A percentile compares a stretch with the other conserved stretches of the same genome.
Evolutionary conservation across 2,888 invertebrate genomes (phyloP).

Genomic region (Spatulosminthurus flaviceps): DNA sequence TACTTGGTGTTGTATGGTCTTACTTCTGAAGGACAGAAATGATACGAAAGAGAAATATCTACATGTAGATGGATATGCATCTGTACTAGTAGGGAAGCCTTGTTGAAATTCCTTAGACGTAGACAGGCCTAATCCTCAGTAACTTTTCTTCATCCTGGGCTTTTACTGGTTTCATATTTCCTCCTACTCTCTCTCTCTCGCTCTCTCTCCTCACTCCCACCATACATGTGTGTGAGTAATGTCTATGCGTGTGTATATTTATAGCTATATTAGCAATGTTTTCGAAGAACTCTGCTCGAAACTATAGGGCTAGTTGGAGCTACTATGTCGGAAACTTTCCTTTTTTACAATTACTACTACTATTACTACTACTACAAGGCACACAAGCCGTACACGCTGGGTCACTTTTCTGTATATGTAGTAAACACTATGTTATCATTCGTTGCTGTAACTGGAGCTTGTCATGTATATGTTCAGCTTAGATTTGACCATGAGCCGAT

Average conservation of each 20-base stretch:
- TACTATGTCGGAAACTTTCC: too few relatives aligned
- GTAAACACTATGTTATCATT: constrained; percentile 1
- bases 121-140: constrained; percentile 25
- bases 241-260: neutral
- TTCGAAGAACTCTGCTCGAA: too few relatives aligned
- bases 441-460: too few relatives aligned
- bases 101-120: constrained; percentile 28
- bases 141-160: constrained; percentile 18
- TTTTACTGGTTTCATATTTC: constrained; percentile 29
- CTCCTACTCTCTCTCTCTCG: constrained; percentile 5
- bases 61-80: neutral
- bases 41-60: too few relatives aligned
- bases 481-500: too few relatives aligned
- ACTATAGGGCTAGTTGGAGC: too few relatives aligned
- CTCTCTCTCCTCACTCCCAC: neutral
- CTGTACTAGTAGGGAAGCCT: neutral
- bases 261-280: too few relatives aligned
- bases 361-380: too few relatives aligned
- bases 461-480: too few relatives aligned
- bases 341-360: neutral
- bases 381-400: neutral
- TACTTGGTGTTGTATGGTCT: too few relatives aligned
- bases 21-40: too few relatives aligned
- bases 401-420: constrained; percentile 3
- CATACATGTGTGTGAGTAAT: neutral